A percentile compares a stretch with the other conserved stretches of the same genome.
Evolutionary conservation across 2,113 vertebrate species (phyloP).

Genomic region (Coptodon bakossiorum): DNA sequence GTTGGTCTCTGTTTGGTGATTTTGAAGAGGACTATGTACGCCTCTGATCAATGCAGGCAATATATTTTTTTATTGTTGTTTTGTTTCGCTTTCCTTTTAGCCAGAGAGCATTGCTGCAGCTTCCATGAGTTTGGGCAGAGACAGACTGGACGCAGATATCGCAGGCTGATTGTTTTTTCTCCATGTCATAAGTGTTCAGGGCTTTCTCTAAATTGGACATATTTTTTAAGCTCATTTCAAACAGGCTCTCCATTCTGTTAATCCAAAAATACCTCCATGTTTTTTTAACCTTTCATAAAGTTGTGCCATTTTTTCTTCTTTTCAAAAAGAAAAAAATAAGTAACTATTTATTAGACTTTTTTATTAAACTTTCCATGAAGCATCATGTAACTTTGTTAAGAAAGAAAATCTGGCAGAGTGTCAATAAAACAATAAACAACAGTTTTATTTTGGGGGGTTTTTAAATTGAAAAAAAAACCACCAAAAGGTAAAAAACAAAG

Average conservation of each 20-base stretch:
- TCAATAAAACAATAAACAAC: neutral
- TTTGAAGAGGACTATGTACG: neutral
- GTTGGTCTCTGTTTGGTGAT: neutral
- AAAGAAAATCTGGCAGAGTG: neutral
- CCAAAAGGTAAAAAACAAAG: neutral
- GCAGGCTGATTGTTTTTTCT: neutral
- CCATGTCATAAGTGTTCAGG: neutral
- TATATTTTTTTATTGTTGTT: neutral
- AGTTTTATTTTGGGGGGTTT: neutral
- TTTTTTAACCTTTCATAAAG: neutral
- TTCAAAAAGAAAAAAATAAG: neutral
- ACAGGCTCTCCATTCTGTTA: neutral
- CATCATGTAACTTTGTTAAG: neutral
- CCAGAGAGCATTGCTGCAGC: neutral
- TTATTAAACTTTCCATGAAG: neutral
- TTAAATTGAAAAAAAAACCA: neutral
- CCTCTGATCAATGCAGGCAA: neutral
- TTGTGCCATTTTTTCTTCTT: neutral
- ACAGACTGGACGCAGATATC: fast-evolving
- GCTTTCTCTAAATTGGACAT: neutral
- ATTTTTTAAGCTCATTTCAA: neutral
- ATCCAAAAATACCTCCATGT: neutral
- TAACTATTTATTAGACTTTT: neutral
- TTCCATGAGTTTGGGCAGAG: neutral
- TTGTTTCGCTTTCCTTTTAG: neutral